Base-by-base conservation (phyloP, 1,140 invertebrate species). In the Drosophila repleta region DNA sequence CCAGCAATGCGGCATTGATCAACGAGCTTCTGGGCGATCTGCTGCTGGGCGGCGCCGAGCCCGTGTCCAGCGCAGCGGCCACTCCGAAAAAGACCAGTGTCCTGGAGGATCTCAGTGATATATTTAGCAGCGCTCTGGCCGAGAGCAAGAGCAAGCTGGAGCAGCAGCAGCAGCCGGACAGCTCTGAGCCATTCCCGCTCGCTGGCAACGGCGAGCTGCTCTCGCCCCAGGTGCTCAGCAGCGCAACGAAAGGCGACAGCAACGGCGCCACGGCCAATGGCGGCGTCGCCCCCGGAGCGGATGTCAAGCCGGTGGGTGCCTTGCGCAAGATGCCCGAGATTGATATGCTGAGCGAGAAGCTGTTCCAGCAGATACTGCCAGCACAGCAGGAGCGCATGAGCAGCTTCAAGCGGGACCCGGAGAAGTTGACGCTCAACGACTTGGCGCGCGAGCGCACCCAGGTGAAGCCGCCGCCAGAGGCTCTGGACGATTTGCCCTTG, bases 341-440 rank as follows among this genome's bases (percentile, higher is more conserved):
- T 21, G 90, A 91, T 73, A 88, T 79, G 73, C 49, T 91, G 3
- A 91, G 90, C 45, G 90, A 91, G 37, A 74, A 91, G 55, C 65
- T 91, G 11, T 90, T 91, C 51, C 77, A 90, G 61, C 55, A 81
- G 60, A 81, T 80, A 24, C 46, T 91, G 29, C 71, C 79, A 18
- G 21, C 51, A 0, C 70, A 79, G 43, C 70, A 79, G 43, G 76
- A 90, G 52, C 71, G 90, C 1, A 72, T 81, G 61, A n/a, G 53
- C 13, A 90, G 70, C 48, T 91, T 91, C 35, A 91, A 90, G 49
- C 69, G 76, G 82, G 89, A 92, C 66, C 82, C 93, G 20, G 94
- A 94, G 66, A 96, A 96, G 91, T 91, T 96, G 48, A 94, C 96
- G 41, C 94, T 96, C 92, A 96, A 96, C 85, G 90, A 90, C 41